Conservation (phyloP, 2,113 vertebrate species). For the Polypterus bichir region DNA sequence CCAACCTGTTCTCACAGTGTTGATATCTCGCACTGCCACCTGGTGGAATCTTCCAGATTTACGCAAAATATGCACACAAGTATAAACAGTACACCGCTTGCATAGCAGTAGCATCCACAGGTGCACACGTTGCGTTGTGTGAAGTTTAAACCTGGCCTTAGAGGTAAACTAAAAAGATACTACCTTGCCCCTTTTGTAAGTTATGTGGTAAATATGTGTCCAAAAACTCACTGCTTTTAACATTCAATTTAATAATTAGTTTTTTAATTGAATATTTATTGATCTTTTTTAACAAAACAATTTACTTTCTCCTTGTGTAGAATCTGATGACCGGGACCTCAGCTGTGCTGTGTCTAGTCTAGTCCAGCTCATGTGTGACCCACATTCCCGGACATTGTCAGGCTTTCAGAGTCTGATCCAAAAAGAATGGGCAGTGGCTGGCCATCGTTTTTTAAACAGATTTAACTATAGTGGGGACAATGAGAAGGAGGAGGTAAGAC, state of each 20-base stretch:
- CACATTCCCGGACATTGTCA: slow-evolving; percentile 51
- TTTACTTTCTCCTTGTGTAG: slow-evolving; percentile 35
- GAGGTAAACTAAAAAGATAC: no score
- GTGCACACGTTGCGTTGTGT: no score
- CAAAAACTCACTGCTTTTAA: neutral
- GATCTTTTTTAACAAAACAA: no score
- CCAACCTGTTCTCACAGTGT: no score
- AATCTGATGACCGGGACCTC: slow-evolving; percentile 73
- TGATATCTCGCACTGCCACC: no score
- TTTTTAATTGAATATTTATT: no score
- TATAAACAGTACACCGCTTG: no score
- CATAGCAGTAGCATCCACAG: no score
- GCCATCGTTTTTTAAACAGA: slow-evolving; percentile 74
- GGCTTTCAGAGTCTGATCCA: slow-evolving; percentile 87
- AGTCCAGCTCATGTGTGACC: slow-evolving; percentile 79
- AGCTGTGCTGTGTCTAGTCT: slow-evolving; percentile 78
- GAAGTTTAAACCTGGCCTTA: no score
- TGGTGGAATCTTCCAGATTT: no score
- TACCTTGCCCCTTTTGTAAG: no score
- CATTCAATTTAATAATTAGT: neutral
- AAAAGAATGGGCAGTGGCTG: slow-evolving; percentile 81
- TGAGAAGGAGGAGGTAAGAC: slow-evolving; percentile 61
- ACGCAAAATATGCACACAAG: no score
- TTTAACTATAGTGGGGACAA: slow-evolving; percentile 47
- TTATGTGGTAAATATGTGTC: neutral